Percentiles rank a stretch among this genome's conserved stretches.
phyloP scores from a whole-genome alignment of 2,888 invertebrate species.

The Drosophila kanekoi region DNA sequence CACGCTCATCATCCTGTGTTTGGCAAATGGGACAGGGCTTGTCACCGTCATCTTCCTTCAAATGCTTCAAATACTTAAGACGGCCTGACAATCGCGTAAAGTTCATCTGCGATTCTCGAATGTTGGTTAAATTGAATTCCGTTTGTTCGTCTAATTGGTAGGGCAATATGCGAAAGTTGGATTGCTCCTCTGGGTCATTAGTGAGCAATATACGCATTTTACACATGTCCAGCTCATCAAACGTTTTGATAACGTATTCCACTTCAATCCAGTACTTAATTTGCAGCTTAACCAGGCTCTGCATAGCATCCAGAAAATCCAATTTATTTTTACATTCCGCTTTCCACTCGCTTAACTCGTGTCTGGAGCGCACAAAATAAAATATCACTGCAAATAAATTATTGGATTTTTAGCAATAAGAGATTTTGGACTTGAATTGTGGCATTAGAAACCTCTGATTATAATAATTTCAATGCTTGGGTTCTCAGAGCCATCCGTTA shows the following conservation, averaged over 20 bases:
- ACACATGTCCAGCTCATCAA: conserved; percentile 91
- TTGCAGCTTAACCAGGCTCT: conserved; percentile 87
- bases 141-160: conserved; percentile 69
- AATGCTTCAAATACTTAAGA: conserved; percentile 88
- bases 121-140: conserved; percentile 60
- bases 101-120: conserved; percentile 67
- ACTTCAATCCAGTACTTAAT: conserved; percentile 85
- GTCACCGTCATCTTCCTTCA: conserved; percentile 86
- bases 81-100: conserved; percentile 86
- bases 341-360: conserved; percentile 37
- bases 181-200: conserved; percentile 69
- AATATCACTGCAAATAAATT: conserved; percentile 80
- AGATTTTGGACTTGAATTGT: neutral
- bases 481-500: conserved; percentile 88
- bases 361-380: conserved; percentile 84
- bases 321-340: conserved; percentile 57
- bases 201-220: conserved; percentile 86
- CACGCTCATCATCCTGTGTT: conserved; percentile 86
- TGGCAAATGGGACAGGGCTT: conserved; percentile 91
- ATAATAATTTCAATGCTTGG: conserved; percentile 87
- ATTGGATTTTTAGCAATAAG: neutral
- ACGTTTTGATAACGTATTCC: conserved; percentile 86
- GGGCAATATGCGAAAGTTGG: conserved; percentile 67
- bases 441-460: conserved; percentile 85
- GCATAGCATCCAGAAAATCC: conserved; percentile 87